Evolutionary conservation across 2,797 vertebrate species (phyloP).

Genomic region (Falco peregrinus): DNA sequence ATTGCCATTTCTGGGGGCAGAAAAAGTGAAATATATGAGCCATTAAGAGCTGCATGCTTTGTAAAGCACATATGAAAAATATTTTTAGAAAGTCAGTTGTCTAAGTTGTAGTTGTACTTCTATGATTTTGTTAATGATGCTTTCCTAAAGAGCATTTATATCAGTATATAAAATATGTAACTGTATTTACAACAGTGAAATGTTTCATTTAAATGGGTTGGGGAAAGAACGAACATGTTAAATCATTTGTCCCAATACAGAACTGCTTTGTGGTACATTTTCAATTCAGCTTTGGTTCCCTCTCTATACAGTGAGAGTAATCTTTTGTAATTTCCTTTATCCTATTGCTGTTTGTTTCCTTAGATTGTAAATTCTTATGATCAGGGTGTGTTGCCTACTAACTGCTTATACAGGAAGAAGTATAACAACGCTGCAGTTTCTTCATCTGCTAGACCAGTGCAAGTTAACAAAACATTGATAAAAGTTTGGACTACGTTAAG

Average conservation of each 20-base stretch:
- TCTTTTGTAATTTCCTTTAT: not conserved
- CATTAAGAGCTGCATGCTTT: constrained; percentile 2
- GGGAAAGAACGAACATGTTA: not conserved
- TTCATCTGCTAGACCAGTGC: not conserved
- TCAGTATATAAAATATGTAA: not conserved
- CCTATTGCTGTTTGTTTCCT: not conserved
- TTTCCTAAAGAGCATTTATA: not conserved
- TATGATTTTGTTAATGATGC: not conserved
- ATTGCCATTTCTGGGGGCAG: constrained; percentile 83
- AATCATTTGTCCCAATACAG: not conserved
- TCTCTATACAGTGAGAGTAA: not conserved
- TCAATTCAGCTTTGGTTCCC: not conserved
- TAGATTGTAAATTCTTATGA: not conserved
- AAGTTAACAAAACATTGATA: not conserved
- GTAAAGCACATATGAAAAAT: constrained; percentile 18
- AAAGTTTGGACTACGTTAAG: not conserved
- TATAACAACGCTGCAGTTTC: not conserved
- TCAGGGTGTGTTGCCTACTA: not conserved
- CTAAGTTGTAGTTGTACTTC: not conserved
- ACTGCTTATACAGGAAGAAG: not conserved
- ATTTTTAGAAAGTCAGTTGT: not conserved
- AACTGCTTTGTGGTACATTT: not conserved
- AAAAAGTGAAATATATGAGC: constrained; percentile 56
- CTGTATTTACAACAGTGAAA: not conserved
- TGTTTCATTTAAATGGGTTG: not conserved